These are phyloP conservation scores for Seira sanloemensis DNA, from an alignment of 2,888 invertebrate species.

Conservation along the genomic window DNA sequence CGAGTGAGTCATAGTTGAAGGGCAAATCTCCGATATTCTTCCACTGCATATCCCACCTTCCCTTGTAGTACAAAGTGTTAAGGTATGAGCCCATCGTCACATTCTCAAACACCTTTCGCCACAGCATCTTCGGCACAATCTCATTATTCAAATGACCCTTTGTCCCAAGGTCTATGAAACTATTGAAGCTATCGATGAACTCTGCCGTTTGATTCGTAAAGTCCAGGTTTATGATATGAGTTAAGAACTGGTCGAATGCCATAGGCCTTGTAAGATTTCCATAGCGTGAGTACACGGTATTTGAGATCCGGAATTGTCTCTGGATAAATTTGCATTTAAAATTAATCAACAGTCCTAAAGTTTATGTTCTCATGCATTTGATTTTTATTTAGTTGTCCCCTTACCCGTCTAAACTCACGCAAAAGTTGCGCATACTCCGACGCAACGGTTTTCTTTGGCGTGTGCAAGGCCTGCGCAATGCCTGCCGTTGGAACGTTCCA, in stretches of 20 bases:
- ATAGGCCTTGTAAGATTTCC: constrained; percentile 45
- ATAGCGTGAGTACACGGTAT: constrained; percentile 48
- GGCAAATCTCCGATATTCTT: constrained; percentile 47
- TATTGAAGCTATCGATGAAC: constrained; percentile 49
- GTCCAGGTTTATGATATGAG: constrained; percentile 39
- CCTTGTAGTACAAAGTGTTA: constrained; percentile 49
- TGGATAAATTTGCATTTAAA: constrained; percentile 74
- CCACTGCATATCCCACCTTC: constrained; percentile 53
- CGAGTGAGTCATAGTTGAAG: constrained; percentile 55
- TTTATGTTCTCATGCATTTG: neutral
- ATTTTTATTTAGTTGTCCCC: neutral
- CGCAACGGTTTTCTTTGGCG: constrained; percentile 38
- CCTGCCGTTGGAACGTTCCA: constrained; percentile 50
- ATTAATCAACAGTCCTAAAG: neutral
- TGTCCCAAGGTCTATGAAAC: constrained; percentile 47
- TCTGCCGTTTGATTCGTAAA: constrained; percentile 50
- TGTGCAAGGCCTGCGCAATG: constrained; percentile 39
- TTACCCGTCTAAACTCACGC: constrained; percentile 44
- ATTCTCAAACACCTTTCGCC: constrained; percentile 55
- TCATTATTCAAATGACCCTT: constrained; percentile 48
- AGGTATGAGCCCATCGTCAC: constrained; percentile 54
- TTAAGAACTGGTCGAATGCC: constrained; percentile 52
- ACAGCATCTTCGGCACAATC: constrained; percentile 44
- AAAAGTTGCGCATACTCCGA: constrained; percentile 48
- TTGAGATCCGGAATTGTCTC: constrained; percentile 52